A percentile compares a stretch with the other conserved stretches of the same genome.
phyloP scores from a whole-genome alignment of 2,888 invertebrate genomes.

The Idaea biselata region DNA sequence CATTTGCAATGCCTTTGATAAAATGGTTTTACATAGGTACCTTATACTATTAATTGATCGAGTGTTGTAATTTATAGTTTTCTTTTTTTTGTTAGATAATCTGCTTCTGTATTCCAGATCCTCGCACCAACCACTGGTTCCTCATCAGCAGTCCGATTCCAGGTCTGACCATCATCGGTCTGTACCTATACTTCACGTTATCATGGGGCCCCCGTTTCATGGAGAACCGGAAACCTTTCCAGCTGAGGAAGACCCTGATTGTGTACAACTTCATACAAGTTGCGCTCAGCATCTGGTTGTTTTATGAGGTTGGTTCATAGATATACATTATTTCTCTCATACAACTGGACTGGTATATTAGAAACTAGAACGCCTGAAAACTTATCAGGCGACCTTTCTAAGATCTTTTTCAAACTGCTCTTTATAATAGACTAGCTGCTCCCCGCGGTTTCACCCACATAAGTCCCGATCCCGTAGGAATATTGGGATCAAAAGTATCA shows the following conservation, averaged over 20 bases:
- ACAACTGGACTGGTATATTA: too few species aligned
- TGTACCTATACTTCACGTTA: constrained; percentile 86
- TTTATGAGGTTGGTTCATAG: constrained; percentile 82
- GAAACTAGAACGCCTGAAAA: too few species aligned
- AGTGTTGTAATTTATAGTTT: background rate
- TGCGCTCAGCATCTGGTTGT: constrained; percentile 88
- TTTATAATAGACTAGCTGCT: too few species aligned
- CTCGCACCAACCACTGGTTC: constrained; percentile 87
- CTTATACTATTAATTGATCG: too few species aligned
- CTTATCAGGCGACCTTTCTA: too few species aligned
- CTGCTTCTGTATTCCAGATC: constrained; percentile 72
- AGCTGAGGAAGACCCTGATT: constrained; percentile 88
- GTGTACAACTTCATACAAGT: constrained; percentile 95
- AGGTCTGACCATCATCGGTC: constrained; percentile 82
- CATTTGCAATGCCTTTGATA: too few species aligned
- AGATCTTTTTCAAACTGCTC: too few species aligned
- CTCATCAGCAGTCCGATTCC: constrained; percentile 87
- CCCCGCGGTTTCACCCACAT: too few species aligned
- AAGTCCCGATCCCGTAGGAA: too few species aligned
- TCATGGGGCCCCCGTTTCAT: constrained; percentile 93
- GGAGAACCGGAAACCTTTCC: constrained; percentile 91
- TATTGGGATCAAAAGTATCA: too few species aligned
- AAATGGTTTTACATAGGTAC: too few species aligned
- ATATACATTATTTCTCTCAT: background rate
- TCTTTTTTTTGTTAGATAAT: background rate